Conservation (phyloP, 2,113 vertebrate species). For the Herpetotheres cachinnans region DNA sequence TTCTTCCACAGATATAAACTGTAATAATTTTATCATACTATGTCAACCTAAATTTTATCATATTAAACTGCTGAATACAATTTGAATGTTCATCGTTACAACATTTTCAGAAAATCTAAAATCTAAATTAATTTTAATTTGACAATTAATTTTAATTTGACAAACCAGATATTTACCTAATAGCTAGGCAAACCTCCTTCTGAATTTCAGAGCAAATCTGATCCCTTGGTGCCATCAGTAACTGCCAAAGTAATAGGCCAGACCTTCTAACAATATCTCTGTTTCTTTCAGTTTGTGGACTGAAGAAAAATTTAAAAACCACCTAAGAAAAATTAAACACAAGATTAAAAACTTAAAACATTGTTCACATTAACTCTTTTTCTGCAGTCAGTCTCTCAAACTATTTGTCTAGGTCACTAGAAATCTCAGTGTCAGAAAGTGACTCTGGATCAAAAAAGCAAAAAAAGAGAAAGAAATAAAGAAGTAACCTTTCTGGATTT, state of each 20-base stretch:
- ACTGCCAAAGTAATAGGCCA: conserved; percentile 92
- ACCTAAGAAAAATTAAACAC: conserved; percentile 78
- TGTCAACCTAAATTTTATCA: background rate
- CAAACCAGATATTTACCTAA: conserved; percentile 79
- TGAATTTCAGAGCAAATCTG: conserved; percentile 94
- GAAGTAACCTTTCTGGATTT: background rate
- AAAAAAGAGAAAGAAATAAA: background rate
- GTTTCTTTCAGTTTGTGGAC: conserved; percentile 92
- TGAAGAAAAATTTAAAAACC: conserved; percentile 96
- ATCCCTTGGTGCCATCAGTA: conserved; percentile 93
- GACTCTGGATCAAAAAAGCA: background rate
- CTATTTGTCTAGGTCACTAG: background rate
- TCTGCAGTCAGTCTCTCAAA: background rate
- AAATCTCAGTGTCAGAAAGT: background rate
- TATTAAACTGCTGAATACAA: background rate
- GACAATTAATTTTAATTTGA: background rate
- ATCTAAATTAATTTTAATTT: background rate
- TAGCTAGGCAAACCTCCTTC: conserved; percentile 94
- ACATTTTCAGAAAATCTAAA: background rate
- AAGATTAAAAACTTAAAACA: background rate
- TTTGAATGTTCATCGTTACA: background rate
- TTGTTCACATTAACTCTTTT: background rate
- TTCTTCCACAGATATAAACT: background rate
- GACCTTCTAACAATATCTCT: conserved; percentile 90
- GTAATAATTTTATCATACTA: background rate